These are phyloP conservation scores for Eupithecia subfuscata DNA, from an alignment of 2,888 invertebrate species.

Conservation along the genomic window DNA sequence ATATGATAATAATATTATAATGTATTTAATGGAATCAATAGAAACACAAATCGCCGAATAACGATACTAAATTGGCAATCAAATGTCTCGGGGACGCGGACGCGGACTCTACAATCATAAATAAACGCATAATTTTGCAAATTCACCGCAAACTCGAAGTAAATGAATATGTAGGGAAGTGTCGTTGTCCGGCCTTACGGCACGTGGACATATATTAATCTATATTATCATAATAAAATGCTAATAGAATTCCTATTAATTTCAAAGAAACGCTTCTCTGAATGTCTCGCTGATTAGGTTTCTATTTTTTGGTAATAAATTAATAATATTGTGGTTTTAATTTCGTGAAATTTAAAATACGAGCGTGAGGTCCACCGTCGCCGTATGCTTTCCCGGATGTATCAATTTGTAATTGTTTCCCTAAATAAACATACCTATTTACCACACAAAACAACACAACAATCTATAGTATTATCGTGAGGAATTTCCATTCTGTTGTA, in stretches of 20 bases:
- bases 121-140: conserved; percentile 8
- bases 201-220: conserved; percentile 25
- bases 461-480: not conserved
- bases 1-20: conserved; percentile 2
- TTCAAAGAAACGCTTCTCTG: conserved; percentile 18
- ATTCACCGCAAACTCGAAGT: not conserved
- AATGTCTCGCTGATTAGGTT: conserved; percentile 22
- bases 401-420: not conserved
- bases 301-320: conserved; percentile 29
- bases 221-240: conserved; percentile 26
- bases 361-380: not conserved
- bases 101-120: not conserved
- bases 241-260: conserved; percentile 16
- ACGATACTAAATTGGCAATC: not conserved
- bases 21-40: conserved; percentile 8
- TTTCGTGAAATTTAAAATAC: conserved; percentile 8
- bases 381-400: not conserved
- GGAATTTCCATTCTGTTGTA: conserved; percentile 22
- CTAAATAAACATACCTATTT: not conserved
- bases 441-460: not conserved
- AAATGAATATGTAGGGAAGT: conserved; percentile 11
- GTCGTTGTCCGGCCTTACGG: conserved; percentile 21
- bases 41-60: not conserved
- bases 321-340: conserved; percentile 18
- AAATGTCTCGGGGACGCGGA: not conserved